These are phyloP conservation scores for Volucella inflata DNA, from an alignment of 2,888 invertebrate species.

Conservation along the genomic window DNA sequence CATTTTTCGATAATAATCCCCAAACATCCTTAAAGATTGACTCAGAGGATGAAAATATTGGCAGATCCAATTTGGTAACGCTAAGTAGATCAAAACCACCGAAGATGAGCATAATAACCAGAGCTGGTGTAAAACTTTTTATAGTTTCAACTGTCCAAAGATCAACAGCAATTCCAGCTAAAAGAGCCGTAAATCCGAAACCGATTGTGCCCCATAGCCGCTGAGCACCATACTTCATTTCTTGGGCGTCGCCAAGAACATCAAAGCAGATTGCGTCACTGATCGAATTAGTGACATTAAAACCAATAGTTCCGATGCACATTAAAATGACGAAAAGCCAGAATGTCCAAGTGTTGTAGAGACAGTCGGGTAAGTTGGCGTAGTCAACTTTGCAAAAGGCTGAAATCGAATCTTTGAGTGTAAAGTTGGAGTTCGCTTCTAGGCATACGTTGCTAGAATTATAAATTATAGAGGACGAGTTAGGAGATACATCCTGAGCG, in stretches of 20 bases:
- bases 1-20: constrained; percentile 86
- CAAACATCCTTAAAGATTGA: constrained; percentile 88
- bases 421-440: neutral
- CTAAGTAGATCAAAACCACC: constrained; percentile 88
- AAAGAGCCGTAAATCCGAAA: constrained; percentile 89
- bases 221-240: constrained; percentile 90
- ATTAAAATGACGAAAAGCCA: constrained; percentile 90
- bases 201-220: constrained; percentile 93
- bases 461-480: constrained; percentile 38
- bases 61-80: constrained; percentile 87
- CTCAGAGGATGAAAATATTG: constrained; percentile 87
- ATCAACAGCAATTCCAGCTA: constrained; percentile 89
- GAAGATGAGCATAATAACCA: constrained; percentile 87
- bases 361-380: constrained; percentile 76
- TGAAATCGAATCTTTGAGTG: constrained; percentile 23
- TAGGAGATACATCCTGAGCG: constrained; percentile 14
- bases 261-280: constrained; percentile 96
- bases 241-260: constrained; percentile 89
- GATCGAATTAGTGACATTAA: constrained; percentile 93
- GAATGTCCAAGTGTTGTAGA: constrained; percentile 87
- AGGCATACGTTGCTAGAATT: constrained; percentile 47
- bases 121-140: constrained; percentile 89
- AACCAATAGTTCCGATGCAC: constrained; percentile 90
- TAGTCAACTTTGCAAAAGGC: constrained; percentile 58
- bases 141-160: constrained; percentile 85